Evolutionary conservation across 2,888 invertebrate genomes (phyloP).

Genomic region (Rambutsinella grinnellia): DNA sequence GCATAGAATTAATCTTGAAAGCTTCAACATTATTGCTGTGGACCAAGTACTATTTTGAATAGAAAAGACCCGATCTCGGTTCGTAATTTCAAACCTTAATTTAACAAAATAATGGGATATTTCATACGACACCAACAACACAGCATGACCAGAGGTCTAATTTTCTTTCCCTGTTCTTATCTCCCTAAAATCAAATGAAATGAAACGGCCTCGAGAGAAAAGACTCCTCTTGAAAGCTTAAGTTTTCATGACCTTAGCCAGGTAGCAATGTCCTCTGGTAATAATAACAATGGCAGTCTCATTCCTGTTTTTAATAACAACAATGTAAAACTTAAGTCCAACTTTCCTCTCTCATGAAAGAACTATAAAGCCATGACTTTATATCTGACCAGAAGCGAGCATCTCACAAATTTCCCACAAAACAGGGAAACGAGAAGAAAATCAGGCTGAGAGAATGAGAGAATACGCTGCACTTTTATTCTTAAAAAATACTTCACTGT

Average conservation of each 20-base stretch:
- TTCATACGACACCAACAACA: conserved; percentile 21
- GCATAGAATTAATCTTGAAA: no score
- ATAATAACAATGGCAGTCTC: not conserved
- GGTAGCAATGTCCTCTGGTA: conserved; percentile 47
- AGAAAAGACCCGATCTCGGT: no score
- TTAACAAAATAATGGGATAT: not conserved
- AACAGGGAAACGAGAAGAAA: not conserved
- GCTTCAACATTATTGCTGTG: no score
- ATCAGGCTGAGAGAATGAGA: not conserved
- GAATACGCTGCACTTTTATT: no score
- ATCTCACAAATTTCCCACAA: not conserved
- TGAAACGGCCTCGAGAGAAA: not conserved
- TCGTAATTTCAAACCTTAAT: no score
- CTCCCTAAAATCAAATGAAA: not conserved
- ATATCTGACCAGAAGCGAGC: not conserved
- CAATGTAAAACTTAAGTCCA: conserved; percentile 23
- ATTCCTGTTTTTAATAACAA: conserved; percentile 1
- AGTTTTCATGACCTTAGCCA: not conserved
- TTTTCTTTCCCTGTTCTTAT: not conserved
- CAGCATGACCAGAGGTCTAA: not conserved
- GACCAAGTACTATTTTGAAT: no score
- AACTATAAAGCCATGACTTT: not conserved
- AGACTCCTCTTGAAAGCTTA: not conserved
- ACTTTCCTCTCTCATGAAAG: conserved; percentile 6
- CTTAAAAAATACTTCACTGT: no score